These are phyloP conservation scores for Pinna nobilis DNA, from an alignment of 1,140 invertebrate species.

Conservation along the genomic window DNA sequence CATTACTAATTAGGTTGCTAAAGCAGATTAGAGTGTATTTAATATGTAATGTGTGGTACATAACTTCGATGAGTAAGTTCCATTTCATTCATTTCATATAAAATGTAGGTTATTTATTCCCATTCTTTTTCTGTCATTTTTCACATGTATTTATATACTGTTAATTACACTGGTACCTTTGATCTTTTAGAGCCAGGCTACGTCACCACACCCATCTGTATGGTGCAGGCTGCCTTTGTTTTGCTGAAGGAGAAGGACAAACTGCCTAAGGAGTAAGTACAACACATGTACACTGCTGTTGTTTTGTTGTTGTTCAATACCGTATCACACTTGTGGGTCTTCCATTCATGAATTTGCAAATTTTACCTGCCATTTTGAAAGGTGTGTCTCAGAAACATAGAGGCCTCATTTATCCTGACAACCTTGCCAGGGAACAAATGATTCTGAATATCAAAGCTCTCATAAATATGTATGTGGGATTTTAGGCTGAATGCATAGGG, in stretches of 20 bases:
- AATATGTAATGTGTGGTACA: background rate
- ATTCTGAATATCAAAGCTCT: no score
- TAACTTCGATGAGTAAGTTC: no score
- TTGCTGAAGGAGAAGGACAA: constrained; percentile 85
- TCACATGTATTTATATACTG: background rate
- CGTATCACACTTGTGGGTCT: background rate
- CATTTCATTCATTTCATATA: background rate
- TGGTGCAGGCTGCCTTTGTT: constrained; percentile 84
- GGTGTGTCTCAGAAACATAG: background rate
- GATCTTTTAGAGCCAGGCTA: constrained; percentile 86
- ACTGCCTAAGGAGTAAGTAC: constrained; percentile 74
- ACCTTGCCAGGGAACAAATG: no score
- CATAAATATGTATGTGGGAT: no score
- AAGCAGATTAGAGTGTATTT: background rate
- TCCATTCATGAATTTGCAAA: background rate
- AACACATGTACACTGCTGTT: background rate
- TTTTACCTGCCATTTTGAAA: background rate
- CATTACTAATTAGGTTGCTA: background rate
- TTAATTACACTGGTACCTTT: constrained; percentile 18
- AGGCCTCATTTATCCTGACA: no score
- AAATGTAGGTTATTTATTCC: background rate
- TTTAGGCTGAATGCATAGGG: no score
- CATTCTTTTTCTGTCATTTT: background rate
- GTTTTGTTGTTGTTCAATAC: background rate
- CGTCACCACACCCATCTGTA: constrained; percentile 84